These are phyloP conservation scores for Phenganax stokvisi DNA, from an alignment of 92 coral and sea anemone species.

Conservation along the genomic window DNA sequence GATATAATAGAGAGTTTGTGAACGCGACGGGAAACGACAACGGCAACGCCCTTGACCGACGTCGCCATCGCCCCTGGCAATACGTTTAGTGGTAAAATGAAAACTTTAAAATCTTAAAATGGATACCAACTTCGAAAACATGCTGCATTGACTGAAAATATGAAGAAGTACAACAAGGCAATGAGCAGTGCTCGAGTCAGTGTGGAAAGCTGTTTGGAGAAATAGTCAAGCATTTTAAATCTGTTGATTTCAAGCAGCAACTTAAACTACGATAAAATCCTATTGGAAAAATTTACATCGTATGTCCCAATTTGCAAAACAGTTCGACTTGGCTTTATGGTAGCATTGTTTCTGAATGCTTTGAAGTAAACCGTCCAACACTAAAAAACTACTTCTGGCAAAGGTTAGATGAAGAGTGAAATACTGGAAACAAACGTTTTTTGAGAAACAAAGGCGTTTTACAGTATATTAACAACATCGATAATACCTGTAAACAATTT, in stretches of 20 bases:
- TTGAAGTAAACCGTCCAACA: neutral
- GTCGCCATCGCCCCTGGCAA: no score
- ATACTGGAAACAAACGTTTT: neutral
- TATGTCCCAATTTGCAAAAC: neutral
- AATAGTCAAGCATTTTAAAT: neutral
- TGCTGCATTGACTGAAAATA: neutral
- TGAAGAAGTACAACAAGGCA: neutral
- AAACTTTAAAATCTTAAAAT: no score
- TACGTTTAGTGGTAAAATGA: no score
- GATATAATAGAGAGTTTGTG: no score
- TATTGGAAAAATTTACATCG: neutral
- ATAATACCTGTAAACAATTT: no score
- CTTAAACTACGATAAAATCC: neutral
- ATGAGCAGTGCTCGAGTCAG: conserved; percentile 1
- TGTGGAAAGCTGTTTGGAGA: conserved; percentile 9
- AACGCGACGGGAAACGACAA: no score
- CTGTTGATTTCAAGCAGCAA: neutral
- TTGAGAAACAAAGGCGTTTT: no score
- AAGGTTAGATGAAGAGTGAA: neutral
- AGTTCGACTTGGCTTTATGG: neutral
- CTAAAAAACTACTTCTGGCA: neutral
- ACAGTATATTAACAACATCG: no score
- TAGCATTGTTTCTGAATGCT: neutral
- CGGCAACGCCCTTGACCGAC: no score
- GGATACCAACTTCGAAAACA: neutral